Evolutionary conservation across 2,113 vertebrate genomes (phyloP).

Genomic region (Pitta sordida): DNA sequence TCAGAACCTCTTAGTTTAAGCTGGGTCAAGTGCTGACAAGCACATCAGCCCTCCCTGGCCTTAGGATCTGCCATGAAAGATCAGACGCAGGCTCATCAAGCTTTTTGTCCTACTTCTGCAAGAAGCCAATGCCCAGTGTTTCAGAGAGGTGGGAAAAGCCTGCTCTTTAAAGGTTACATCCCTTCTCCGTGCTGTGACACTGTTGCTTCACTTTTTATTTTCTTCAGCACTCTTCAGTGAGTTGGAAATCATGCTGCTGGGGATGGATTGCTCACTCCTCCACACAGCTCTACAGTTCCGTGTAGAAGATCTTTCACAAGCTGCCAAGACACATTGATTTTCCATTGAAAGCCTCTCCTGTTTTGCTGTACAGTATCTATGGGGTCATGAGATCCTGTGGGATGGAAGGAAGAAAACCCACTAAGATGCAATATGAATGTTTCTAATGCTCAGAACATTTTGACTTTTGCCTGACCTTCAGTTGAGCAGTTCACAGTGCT

Average conservation of each 20-base stretch:
- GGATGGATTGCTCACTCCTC: neutral
- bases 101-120: constrained; percentile 9
- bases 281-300: neutral
- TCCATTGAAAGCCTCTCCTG: constrained; percentile 9
- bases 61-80: constrained; percentile 29
- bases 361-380: neutral
- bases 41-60: neutral
- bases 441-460: neutral
- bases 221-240: neutral
- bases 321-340: constrained; percentile 29
- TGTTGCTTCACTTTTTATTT: constrained; percentile 13
- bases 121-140: neutral
- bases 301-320: neutral
- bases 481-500: neutral
- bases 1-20: constrained; percentile 24
- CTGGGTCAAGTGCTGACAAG: constrained; percentile 8
- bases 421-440: neutral
- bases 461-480: neutral
- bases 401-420: neutral
- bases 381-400: neutral
- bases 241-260: neutral
- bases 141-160: neutral
- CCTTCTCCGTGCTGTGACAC: neutral
- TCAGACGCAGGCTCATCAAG: neutral
- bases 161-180: neutral